Evolutionary conservation across 2,113 vertebrate species (phyloP).

Genomic region (Tylochromis polylepis): DNA sequence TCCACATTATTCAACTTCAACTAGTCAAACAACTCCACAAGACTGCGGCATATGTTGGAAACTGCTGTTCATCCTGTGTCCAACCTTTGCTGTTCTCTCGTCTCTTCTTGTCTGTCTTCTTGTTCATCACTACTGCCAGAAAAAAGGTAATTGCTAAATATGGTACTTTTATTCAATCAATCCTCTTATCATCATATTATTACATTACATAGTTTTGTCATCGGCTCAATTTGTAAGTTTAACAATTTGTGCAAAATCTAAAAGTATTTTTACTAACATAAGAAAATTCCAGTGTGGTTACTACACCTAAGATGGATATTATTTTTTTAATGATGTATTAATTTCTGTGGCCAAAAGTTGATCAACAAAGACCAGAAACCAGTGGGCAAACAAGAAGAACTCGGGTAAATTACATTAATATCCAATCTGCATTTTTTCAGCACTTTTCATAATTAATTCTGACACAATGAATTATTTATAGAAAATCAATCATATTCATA

Average conservation of each 20-base stretch:
- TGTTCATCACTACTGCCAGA: not conserved
- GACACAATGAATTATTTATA: not conserved
- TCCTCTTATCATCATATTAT: not conserved
- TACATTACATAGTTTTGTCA: not conserved
- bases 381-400: not conserved
- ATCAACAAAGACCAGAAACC: not conserved
- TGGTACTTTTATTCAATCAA: not conserved
- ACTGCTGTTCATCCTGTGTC: constrained; percentile 31
- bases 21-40: not conserved
- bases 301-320: not conserved
- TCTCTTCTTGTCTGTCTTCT: constrained; percentile 5
- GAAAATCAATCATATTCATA: not conserved
- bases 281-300: not conserved
- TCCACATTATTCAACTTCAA: not conserved
- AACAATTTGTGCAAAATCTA: not conserved
- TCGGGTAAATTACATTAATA: not conserved
- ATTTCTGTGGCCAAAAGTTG: not conserved
- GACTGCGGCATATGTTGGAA: not conserved
- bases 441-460: not conserved
- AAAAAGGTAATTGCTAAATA: constrained; percentile 14
- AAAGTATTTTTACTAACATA: not conserved
- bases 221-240: not conserved
- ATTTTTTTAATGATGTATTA: not conserved
- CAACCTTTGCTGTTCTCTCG: not conserved
- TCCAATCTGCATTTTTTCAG: not conserved